These are phyloP conservation scores for Nycticryphes semicollaris DNA, from an alignment of 2,113 vertebrate species.

Conservation along the genomic window DNA sequence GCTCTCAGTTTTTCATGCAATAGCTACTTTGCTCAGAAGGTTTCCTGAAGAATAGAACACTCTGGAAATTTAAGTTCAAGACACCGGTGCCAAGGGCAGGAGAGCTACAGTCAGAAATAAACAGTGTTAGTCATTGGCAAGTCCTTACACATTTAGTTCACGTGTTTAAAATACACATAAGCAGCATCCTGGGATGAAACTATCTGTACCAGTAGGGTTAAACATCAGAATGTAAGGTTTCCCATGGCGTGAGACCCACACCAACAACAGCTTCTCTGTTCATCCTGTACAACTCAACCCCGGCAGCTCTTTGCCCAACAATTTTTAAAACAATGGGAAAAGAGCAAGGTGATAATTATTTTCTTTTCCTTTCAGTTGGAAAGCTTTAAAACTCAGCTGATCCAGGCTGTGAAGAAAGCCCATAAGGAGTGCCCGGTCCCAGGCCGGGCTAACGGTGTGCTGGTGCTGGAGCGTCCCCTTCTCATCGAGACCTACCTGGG, in stretches of 20 bases:
- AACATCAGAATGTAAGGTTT: not conserved
- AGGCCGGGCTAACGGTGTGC: constrained; percentile 78
- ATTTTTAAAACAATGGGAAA: not conserved
- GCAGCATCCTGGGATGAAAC: not conserved
- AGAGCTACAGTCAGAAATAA: not conserved
- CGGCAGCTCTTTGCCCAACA: not conserved
- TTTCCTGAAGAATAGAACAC: not conserved
- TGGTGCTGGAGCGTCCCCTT: constrained; percentile 90
- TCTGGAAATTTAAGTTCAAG: not conserved
- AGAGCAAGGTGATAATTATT: not conserved
- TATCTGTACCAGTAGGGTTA: not conserved
- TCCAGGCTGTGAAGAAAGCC: constrained; percentile 93
- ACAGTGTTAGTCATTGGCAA: too few relatives aligned
- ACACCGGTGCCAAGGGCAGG: not conserved
- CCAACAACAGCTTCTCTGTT: not conserved
- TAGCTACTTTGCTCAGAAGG: not conserved
- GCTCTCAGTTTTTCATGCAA: not conserved
- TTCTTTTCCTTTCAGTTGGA: constrained; percentile 78
- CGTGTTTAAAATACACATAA: not conserved
- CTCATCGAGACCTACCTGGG: constrained; percentile 97
- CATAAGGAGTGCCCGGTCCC: constrained; percentile 85
- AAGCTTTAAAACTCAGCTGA: constrained; percentile 87
- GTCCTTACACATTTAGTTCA: not conserved
- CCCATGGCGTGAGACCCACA: rapidly evolving
- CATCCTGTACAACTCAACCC: not conserved